These are phyloP conservation scores for Cheilinus undulatus DNA, from an alignment of 2,113 vertebrate species.

Conservation along the genomic window DNA sequence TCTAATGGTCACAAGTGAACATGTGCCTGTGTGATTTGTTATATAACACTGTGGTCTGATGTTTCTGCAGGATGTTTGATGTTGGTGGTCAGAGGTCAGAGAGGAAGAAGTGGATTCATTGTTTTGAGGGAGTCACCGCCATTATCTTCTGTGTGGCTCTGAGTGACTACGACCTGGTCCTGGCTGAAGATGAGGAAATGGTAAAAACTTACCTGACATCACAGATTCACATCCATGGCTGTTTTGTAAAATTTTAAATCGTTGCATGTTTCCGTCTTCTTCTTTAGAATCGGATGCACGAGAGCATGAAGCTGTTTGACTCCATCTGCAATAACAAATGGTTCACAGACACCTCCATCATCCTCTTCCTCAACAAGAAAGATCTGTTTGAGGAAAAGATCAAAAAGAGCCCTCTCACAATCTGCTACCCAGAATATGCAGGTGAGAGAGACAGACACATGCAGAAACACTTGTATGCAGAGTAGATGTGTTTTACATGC, in stretches of 20 bases:
- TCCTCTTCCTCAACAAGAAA: conserved; percentile 99
- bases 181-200: conserved; percentile 99
- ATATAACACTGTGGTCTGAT: conserved; percentile 14
- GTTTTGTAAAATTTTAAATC: too few species aligned
- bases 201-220: conserved; percentile 77
- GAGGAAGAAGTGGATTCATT: conserved; percentile 99
- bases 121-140: conserved; percentile 98
- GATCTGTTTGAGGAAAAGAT: conserved; percentile 99
- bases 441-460: conserved; percentile 78
- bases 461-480: background rate
- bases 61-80: conserved; percentile 94
- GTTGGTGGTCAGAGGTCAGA: conserved; percentile 98
- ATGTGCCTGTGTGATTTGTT: background rate
- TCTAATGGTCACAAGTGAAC: background rate
- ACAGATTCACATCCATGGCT: too few species aligned
- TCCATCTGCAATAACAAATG: conserved; percentile 99
- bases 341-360: conserved; percentile 99
- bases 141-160: conserved; percentile 99
- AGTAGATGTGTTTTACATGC: conserved; percentile 26
- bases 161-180: conserved; percentile 97
- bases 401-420: conserved; percentile 95
- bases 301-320: conserved; percentile 99
- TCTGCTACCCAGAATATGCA: conserved; percentile 97
- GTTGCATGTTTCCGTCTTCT: background rate
- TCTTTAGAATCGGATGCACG: conserved; percentile 97